phyloP scores from a whole-genome alignment of 2,113 vertebrate genomes.

The Mus pahari region DNA sequence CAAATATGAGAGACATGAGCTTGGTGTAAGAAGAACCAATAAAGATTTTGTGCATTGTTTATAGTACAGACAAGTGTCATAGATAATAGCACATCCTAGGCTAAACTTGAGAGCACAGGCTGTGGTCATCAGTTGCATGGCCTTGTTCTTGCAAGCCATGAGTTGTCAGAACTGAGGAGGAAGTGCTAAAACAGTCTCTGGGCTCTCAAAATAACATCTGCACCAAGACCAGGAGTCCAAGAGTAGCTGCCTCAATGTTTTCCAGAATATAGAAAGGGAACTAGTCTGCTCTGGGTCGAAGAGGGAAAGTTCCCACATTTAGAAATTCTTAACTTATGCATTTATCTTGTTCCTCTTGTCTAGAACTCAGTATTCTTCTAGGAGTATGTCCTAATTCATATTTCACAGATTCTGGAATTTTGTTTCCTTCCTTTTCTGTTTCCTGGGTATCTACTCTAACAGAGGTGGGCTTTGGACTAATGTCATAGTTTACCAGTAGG shows the following conservation, averaged over 20 bases:
- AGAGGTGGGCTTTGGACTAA: background rate
- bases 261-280: slow-evolving; percentile 6
- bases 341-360: background rate
- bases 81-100: background rate
- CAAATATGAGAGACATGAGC: background rate
- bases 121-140: background rate
- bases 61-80: background rate
- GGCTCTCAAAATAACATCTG: slow-evolving; percentile 24
- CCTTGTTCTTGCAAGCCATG: background rate
- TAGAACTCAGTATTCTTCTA: slow-evolving; percentile 30
- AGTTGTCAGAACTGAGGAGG: slow-evolving; percentile 6
- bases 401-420: background rate
- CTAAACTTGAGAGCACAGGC: background rate
- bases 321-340: background rate
- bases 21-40: background rate
- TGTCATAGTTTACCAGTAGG: slow-evolving; percentile 1
- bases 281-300: background rate
- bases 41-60: background rate
- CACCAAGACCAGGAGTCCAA: background rate
- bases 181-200: background rate
- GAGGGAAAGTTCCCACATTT: background rate
- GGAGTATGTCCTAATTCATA: background rate
- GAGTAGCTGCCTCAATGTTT: slow-evolving; percentile 5
- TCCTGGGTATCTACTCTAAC: background rate
- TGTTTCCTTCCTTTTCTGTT: slow-evolving; percentile 34